Base-by-base conservation (phyloP, 1,140 invertebrate species). In the Cyclina sinensis region DNA sequence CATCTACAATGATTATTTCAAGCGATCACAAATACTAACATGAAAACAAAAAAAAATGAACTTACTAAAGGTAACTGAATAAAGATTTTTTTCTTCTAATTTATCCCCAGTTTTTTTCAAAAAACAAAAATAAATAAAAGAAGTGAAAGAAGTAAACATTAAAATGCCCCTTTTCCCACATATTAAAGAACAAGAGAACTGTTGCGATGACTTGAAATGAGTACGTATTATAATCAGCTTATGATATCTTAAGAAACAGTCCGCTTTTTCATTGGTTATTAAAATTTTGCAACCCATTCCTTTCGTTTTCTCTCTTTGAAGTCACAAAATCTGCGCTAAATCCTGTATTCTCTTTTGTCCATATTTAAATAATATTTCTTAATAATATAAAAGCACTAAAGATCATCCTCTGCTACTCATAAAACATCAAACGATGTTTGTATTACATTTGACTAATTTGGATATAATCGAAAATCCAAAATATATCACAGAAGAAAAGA, bases 231-330 rank as follows among this genome's bases (percentile, higher is more conserved):
- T 70, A 70, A 70, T 70, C 65, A 70, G 65, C 30, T 70, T 70
- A 70, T 4, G 21, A 35, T 14, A 14, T 70, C 65, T 37, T 70
- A 70, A 70, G 32, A 70, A 70, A 37, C 65, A 37, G 32, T 32
- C 65, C 21, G 14, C 16, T 54, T n/a, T 48, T 37, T 78, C 74
- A 78, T 78, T 78, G 74, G 74, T 35, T 78, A 78, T 78, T 78
- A 51, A 48, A 54, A 51, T 48, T 78, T 51, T 78, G 43, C 74
- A 48, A 51, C 43, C 32, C 24, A 51, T 54, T 78, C 74, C 74
- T 78, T 78, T 78, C 74, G 46, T 35, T 51, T 78, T 78, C n/a
- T 78, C 48, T 54, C 65, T 78, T 78, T 78, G 74, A 78, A 51
- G 74, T 48, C 46, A 35, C 35, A 54, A 78, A 54, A 51, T 51